These are phyloP conservation scores for Falco punctatus DNA, from an alignment of 2,113 vertebrate genomes.

Conservation along the genomic window DNA sequence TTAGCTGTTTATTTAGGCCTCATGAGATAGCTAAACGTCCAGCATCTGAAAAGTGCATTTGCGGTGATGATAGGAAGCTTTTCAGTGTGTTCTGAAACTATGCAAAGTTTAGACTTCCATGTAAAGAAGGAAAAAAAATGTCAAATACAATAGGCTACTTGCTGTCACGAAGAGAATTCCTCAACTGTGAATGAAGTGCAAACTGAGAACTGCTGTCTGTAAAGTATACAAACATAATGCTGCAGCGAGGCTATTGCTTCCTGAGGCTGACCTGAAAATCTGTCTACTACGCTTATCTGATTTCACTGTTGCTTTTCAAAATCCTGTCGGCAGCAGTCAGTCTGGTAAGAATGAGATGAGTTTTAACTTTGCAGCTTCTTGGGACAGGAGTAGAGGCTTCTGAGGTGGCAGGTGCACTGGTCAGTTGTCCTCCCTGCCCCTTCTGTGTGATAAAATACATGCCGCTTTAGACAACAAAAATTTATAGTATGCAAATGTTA, in stretches of 20 bases:
- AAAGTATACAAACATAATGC: neutral
- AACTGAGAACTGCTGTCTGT: neutral
- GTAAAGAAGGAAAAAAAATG: neutral
- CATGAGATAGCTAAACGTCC: neutral
- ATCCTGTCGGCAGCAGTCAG: neutral
- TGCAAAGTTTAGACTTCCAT: neutral
- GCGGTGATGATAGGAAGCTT: neutral
- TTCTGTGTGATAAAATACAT: neutral
- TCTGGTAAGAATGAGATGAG: neutral
- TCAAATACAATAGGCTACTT: fast-evolving
- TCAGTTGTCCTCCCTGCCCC: neutral
- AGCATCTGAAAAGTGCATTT: neutral
- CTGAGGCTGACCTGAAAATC: neutral
- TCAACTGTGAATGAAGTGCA: neutral
- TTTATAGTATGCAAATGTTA: neutral
- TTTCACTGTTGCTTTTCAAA: neutral
- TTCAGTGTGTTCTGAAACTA: neutral
- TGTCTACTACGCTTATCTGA: neutral
- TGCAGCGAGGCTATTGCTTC: neutral
- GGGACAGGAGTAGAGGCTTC: neutral
- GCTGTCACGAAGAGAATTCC: neutral
- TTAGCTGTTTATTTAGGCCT: neutral
- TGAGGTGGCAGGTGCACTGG: fast-evolving
- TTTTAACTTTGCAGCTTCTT: neutral
- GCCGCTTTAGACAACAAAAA: neutral